These are phyloP conservation scores for Nansenia antarctica DNA, from an alignment of 2,113 vertebrate species.

Conservation along the genomic window DNA sequence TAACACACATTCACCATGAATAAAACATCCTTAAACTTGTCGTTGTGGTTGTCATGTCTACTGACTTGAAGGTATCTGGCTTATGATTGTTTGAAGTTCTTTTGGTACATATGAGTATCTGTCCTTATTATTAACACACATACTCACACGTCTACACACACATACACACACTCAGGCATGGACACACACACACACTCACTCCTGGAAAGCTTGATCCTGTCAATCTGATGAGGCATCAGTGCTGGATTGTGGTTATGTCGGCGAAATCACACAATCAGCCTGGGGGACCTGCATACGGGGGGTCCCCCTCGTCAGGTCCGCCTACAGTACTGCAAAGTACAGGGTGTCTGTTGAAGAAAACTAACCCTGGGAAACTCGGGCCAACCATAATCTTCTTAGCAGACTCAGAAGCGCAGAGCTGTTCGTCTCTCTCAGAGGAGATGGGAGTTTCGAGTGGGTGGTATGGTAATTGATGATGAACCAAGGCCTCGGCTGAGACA, in stretches of 20 bases:
- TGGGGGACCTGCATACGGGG: slow-evolving; percentile 26
- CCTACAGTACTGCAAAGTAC: neutral
- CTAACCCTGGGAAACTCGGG: neutral
- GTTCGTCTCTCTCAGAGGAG: slow-evolving; percentile 26
- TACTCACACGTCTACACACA: neutral
- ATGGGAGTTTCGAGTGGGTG: slow-evolving; percentile 21
- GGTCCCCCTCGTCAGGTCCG: neutral
- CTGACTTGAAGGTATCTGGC: neutral
- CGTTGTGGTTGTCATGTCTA: neutral
- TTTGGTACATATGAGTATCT: neutral
- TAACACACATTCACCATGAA: slow-evolving; percentile 36
- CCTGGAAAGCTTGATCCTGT: slow-evolving; percentile 16
- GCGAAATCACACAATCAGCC: slow-evolving; percentile 3
- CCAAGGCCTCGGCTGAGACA: slow-evolving; percentile 19
- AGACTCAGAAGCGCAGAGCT: too few species aligned
- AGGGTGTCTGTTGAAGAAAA: neutral
- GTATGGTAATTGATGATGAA: slow-evolving; percentile 31
- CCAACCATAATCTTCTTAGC: slow-evolving; percentile 17
- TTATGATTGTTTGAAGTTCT: neutral
- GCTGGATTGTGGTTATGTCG: slow-evolving; percentile 27
- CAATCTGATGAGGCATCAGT: neutral
- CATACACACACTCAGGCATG: neutral
- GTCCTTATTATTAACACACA: neutral
- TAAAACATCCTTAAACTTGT: slow-evolving; percentile 51
- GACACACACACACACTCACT: slow-evolving; percentile 26